phyloP scores from a whole-genome alignment of 2,888 invertebrate genomes.

The Acanthopleura granulata region DNA sequence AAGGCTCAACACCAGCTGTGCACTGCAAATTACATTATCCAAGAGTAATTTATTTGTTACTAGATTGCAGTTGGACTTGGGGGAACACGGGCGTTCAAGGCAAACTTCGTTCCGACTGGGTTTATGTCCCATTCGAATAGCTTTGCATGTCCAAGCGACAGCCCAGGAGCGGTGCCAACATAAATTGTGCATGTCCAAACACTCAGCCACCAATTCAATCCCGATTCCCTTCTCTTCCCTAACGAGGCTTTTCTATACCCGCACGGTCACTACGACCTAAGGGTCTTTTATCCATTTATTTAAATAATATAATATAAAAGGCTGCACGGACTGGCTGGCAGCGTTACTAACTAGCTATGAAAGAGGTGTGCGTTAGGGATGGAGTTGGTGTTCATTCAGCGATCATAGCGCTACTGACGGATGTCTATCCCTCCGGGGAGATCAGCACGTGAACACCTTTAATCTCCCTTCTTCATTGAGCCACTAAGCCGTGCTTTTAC shows the following conservation, averaged over 20 bases:
- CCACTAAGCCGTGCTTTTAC: too few relatives aligned
- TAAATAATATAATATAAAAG: constrained; percentile 5
- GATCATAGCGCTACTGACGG: neutral
- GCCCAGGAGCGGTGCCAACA: too few relatives aligned
- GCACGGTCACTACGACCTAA: neutral
- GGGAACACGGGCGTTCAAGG: neutral
- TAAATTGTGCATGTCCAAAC: neutral
- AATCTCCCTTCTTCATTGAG: neutral
- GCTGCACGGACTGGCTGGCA: neutral
- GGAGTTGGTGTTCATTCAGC: neutral
- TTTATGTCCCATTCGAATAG: neutral
- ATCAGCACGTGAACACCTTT: neutral
- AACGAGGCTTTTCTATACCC: neutral
- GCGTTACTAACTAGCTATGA: neutral
- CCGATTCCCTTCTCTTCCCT: neutral
- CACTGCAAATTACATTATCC: neutral
- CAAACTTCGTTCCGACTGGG: neutral
- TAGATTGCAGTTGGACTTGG: neutral
- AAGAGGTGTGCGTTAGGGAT: neutral
- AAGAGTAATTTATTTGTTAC: neutral
- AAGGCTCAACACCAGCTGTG: neutral
- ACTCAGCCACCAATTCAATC: neutral
- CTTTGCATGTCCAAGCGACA: neutral
- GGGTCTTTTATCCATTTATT: constrained; percentile 10
- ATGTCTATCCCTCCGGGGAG: neutral